These are phyloP conservation scores for Cybosia mesomella DNA, from an alignment of 2,888 invertebrate species.

Conservation along the genomic window DNA sequence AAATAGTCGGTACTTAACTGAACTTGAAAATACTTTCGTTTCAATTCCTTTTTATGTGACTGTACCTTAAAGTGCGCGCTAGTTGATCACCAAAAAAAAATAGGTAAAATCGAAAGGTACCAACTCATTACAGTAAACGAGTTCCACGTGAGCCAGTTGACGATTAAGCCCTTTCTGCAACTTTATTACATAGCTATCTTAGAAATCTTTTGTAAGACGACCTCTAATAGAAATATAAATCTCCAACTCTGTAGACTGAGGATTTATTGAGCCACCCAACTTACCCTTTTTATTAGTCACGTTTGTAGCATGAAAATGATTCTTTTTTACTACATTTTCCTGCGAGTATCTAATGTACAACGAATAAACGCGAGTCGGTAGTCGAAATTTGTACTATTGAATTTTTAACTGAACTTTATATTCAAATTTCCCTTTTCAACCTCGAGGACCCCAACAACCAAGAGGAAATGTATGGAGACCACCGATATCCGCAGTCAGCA, in stretches of 20 bases:
- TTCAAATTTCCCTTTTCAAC: background rate
- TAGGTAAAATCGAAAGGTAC: too few species aligned
- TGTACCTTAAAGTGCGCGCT: too few species aligned
- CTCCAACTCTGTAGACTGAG: conserved; percentile 66
- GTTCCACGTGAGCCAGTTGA: too few species aligned
- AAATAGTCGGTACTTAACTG: too few species aligned
- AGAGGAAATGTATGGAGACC: background rate
- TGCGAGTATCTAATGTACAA: conserved; percentile 51
- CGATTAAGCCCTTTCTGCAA: conserved; percentile 2
- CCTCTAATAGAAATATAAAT: conserved; percentile 80
- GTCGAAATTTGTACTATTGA: background rate
- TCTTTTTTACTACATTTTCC: conserved; percentile 60
- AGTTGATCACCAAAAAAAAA: too few species aligned
- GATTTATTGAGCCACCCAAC: conserved; percentile 74
- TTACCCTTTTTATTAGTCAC: conserved; percentile 80
- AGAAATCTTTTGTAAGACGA: conserved; percentile 56
- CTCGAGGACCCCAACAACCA: background rate
- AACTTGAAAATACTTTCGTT: too few species aligned
- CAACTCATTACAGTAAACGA: too few species aligned
- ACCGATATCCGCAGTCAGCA: too few species aligned
- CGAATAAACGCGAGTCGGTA: too few species aligned
- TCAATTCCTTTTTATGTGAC: too few species aligned
- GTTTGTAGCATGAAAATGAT: conserved; percentile 72
- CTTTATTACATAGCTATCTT: conserved; percentile 24
- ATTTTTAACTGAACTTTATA: background rate